Conservation (phyloP, 2,888 invertebrate genomes). For the Tortricodes alternella region DNA sequence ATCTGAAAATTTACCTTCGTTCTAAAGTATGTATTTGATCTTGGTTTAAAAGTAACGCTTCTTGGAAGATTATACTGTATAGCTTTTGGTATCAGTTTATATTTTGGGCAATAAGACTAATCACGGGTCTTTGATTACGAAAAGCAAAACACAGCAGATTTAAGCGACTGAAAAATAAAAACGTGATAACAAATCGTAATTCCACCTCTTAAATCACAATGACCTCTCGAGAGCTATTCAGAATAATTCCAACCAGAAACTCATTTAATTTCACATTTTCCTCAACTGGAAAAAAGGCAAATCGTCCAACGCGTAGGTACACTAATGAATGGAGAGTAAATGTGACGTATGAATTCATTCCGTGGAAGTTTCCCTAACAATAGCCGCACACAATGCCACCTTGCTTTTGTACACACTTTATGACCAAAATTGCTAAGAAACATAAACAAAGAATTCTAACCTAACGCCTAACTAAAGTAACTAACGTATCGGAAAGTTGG, state of each 20-base stretch:
- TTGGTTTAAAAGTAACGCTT: too few relatives aligned
- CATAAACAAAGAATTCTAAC: constrained; percentile 25
- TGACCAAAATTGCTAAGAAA: constrained; percentile 18
- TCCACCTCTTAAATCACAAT: neutral
- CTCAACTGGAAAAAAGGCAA: constrained; percentile 7
- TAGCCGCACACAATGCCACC: constrained; percentile 5
- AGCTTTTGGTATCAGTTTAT: too few relatives aligned
- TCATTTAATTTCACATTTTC: constrained; percentile 16
- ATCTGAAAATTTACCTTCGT: too few relatives aligned
- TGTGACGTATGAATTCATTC: constrained; percentile 22
- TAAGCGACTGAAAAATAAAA: neutral
- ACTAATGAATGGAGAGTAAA: constrained; percentile 18
- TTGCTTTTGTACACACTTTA: constrained; percentile 22
- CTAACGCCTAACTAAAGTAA: constrained; percentile 12
- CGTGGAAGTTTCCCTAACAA: constrained; percentile 13
- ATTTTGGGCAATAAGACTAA: too few relatives aligned
- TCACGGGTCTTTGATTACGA: neutral
- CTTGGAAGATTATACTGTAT: too few relatives aligned
- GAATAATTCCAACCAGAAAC: constrained; percentile 7
- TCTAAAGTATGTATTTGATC: too few relatives aligned
- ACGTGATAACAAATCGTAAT: constrained; percentile 4
- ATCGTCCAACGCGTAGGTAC: neutral
- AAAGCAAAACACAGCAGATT: neutral
- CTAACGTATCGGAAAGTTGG: constrained; percentile 29
- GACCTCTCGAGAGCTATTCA: neutral